Evolutionary conservation across 1,140 invertebrate genomes (phyloP).

Genomic region (Papilio aristodemus): DNA sequence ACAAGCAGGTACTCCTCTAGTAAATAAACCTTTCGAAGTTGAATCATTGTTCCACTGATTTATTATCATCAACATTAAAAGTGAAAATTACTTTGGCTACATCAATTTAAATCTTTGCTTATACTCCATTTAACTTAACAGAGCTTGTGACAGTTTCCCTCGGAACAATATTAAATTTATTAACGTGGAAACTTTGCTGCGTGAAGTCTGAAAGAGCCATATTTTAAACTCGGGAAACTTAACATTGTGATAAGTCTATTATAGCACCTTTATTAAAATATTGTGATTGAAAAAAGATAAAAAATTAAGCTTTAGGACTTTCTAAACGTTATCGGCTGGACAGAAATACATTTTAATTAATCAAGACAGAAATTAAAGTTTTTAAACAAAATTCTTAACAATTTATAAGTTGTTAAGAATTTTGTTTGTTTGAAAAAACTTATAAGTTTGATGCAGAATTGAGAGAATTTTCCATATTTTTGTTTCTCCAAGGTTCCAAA

Average conservation of each 20-base stretch:
- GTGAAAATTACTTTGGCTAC: conserved; percentile 16
- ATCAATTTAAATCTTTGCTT: conserved; percentile 29
- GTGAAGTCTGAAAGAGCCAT: conserved; percentile 29
- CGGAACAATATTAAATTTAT: conserved; percentile 30
- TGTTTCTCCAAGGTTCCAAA: too few relatives aligned
- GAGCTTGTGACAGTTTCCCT: conserved; percentile 26
- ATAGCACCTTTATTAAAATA: not conserved
- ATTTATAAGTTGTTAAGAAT: too few relatives aligned
- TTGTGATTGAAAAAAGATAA: not conserved
- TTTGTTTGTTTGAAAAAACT: too few relatives aligned
- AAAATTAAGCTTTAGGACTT: not conserved
- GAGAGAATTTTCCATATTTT: too few relatives aligned
- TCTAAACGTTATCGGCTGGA: too few relatives aligned
- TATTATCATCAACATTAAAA: conserved; percentile 23
- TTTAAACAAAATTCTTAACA: too few relatives aligned
- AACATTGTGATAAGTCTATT: conserved; percentile 23
- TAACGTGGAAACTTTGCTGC: conserved; percentile 28
- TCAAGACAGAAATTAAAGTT: too few relatives aligned
- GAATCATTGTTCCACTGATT: conserved; percentile 1
- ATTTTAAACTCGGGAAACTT: conserved; percentile 25
- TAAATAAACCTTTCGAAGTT: not conserved
- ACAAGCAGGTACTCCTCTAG: too few relatives aligned
- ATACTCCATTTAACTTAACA: conserved; percentile 28
- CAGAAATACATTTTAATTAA: too few relatives aligned
- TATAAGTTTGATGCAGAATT: too few relatives aligned